Conservation (phyloP, 2,113 vertebrate genomes). For the Phaethornis superciliosus region DNA sequence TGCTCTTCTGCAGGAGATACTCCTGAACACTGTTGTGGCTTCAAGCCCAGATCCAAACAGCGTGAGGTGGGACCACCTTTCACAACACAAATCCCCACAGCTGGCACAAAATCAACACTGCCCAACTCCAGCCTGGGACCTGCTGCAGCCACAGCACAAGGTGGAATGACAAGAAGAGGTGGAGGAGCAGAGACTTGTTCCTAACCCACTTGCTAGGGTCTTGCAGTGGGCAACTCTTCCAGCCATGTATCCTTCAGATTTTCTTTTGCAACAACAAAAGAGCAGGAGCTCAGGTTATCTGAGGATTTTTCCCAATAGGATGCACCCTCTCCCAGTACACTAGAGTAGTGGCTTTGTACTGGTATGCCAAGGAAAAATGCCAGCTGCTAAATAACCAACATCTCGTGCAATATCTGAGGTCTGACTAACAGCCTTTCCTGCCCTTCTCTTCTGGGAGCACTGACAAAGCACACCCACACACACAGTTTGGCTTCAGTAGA, state of each 20-base stretch:
- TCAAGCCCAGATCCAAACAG: not conserved
- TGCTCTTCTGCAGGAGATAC: not conserved
- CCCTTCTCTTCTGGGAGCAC: conserved; percentile 38
- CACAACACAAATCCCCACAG: not conserved
- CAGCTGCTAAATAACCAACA: conserved; percentile 32
- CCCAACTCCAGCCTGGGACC: not conserved
- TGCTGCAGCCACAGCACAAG: not conserved
- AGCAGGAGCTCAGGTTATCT: not conserved
- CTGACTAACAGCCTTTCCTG: conserved; percentile 42
- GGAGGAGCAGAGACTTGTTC: not conserved
- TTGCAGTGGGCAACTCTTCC: not conserved
- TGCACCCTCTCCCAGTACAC: not conserved
- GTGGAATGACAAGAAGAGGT: not conserved
- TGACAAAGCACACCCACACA: conserved; percentile 56
- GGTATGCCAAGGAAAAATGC: not conserved
- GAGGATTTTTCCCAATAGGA: not conserved
- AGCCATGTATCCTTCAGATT: not conserved
- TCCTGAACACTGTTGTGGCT: not conserved
- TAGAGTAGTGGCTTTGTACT: not conserved
- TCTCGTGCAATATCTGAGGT: not conserved
- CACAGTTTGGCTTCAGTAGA: conserved; percentile 19
- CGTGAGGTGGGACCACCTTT: not conserved
- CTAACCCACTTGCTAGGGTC: not conserved
- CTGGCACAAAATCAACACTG: not conserved
- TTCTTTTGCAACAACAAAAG: not conserved